Evolutionary conservation across 2,797 vertebrate species (phyloP).

Genomic region (Anguilla anguilla): DNA sequence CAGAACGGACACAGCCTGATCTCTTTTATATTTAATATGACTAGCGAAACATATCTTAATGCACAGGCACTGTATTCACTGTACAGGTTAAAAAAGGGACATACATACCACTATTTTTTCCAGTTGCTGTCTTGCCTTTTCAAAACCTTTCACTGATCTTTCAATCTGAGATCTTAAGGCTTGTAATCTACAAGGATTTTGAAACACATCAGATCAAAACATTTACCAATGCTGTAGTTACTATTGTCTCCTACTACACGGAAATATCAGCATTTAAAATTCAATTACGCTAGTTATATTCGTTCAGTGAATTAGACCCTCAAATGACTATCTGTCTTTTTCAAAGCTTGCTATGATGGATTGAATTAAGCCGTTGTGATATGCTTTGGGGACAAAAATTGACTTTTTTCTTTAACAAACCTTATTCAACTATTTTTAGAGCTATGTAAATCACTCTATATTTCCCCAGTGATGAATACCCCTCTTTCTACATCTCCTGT

Average conservation of each 20-base stretch:
- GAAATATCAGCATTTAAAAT: neutral
- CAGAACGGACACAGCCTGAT: neutral
- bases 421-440: constrained; percentile 86
- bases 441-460: constrained; percentile 81
- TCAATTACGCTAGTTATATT: constrained; percentile 29
- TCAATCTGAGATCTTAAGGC: constrained; percentile 70
- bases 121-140: constrained; percentile 73
- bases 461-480: constrained; percentile 73
- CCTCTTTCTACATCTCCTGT: constrained; percentile 74
- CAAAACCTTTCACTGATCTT: constrained; percentile 65
- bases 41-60: neutral
- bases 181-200: constrained; percentile 63
- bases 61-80: neutral
- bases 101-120: constrained; percentile 72
- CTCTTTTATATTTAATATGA: neutral
- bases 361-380: constrained; percentile 71
- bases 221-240: neutral
- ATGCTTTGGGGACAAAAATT: constrained; percentile 74
- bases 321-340: constrained; percentile 4
- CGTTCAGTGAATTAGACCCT: constrained; percentile 37
- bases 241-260: neutral
- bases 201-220: constrained; percentile 15
- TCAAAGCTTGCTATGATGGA: constrained; percentile 71
- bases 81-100: constrained; percentile 5
- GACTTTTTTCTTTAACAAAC: constrained; percentile 79